Base-by-base conservation (phyloP, 2,888 invertebrate species). In the Pseudococcus jackbeardsleyi region DNA sequence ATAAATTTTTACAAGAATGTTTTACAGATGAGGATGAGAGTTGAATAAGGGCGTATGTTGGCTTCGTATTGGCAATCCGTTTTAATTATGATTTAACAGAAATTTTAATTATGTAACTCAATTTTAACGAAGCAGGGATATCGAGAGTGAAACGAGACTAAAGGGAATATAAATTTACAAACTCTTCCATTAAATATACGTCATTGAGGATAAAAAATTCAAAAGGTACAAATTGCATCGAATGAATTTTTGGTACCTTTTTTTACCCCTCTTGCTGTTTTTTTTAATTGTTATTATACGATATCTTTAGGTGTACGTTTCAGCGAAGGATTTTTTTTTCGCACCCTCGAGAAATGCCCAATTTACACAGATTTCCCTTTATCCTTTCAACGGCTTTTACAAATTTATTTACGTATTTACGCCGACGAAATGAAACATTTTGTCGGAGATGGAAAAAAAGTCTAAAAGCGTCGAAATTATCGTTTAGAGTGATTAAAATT, bases 111-210 rank as follows among this genome's bases (percentile, higher is more conserved):
- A 72, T 72, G 68, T 72, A 72, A 72, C 26, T 72, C 33, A 72
- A 72, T 72, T 72, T 72, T 72, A 72, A 72, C 68, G 68, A 72
- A 72, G 68, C 68, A 72, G 33, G 9, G 68, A 1, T 33, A 72
- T 33, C 33, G 68, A 72, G 12, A 72, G 68, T 33, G 26, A 15
- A 72, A 72, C 68, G 68, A 72, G 68, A 72, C 68, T 72, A 72
- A 72, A 72, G 68, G 68, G 68, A 72, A 72, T 72, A 72, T 72
- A 72, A 72, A 72, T 72, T 72, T 72, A 72, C 68, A 33, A 72
- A 72, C 68, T 72, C 68, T 72, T 72, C 68, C 68, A 72, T 72
- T 72, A 72, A 72, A 72, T 72, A 72, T 72, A 72, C 68, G 68
- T 72, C 68, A 72, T 33, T 26, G 19, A 26, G 68, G 11, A 72